phyloP scores from a whole-genome alignment of 1,140 invertebrate genomes.

The Augochlora pura region DNA sequence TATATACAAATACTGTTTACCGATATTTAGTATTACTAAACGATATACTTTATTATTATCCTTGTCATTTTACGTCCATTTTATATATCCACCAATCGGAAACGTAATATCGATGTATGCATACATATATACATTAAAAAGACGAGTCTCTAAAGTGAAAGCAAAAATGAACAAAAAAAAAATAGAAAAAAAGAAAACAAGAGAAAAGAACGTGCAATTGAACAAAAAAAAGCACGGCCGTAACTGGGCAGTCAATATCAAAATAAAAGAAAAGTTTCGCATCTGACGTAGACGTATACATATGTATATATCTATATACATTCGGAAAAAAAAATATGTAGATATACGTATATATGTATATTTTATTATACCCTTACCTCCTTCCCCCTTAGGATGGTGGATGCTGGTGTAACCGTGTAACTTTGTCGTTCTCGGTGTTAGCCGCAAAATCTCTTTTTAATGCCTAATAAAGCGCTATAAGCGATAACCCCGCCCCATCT shows the following conservation, averaged over 20 bases:
- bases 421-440: slow-evolving; percentile 80
- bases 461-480: slow-evolving; percentile 57
- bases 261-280: slow-evolving; percentile 48
- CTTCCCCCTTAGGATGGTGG: slow-evolving; percentile 77
- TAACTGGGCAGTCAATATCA: slow-evolving; percentile 66
- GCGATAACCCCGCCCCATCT: neutral
- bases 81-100: slow-evolving; percentile 34
- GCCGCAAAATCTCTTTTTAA: slow-evolving; percentile 75
- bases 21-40: slow-evolving; percentile 23
- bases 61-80: slow-evolving; percentile 50
- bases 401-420: slow-evolving; percentile 80
- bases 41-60: slow-evolving; percentile 36
- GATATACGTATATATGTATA: slow-evolving; percentile 51
- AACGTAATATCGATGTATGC: slow-evolving; percentile 31
- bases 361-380: slow-evolving; percentile 53
- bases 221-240: slow-evolving; percentile 2
- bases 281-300: slow-evolving; percentile 63
- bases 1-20: slow-evolving; percentile 18
- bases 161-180: neutral
- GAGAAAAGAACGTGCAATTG: neutral
- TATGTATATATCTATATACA: slow-evolving; percentile 58
- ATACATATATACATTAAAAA: slow-evolving; percentile 23
- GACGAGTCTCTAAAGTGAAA: neutral
- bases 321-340: slow-evolving; percentile 64
- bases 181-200: no score